Base-by-base conservation (phyloP, 2,797 vertebrate species). In the Sphenopsis melanotis region DNA sequence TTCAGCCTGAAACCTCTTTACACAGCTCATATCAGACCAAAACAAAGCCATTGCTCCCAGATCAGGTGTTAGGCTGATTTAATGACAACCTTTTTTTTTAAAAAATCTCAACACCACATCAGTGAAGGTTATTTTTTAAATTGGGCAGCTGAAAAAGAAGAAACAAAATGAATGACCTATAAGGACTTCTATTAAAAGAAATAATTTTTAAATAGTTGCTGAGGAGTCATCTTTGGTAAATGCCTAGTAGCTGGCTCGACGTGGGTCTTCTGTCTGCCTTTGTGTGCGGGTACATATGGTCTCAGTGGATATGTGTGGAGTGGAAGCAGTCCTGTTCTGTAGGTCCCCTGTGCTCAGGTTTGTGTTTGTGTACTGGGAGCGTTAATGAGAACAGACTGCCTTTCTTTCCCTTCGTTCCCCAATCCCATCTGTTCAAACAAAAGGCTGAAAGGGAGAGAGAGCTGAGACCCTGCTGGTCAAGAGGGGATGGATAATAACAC, bases 341-440 rank as follows among this genome's bases (percentile, higher is more conserved):
- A 92, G 87, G 97, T 98, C 98, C 97, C 98, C 71, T 86, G 96
- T 97, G 97, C 97, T 97, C 97, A 97, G 97, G 97, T 97, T 97
- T 98, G 96, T 98, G 96, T 98, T 98, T 98, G 97, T 98, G 97
- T 98, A 97, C 94, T 96, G 97, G 97, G 97, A 98, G 97, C 97
- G 96, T 98, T 98, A 98, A 98, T 98, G 98, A 98, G 98, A 97
- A 98, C 98, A 98, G 98, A 98, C 98, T 98, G 97, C 97, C 96
- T 98, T 98, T 98, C 97, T 98, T 98, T 96, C 97, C 96, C 96
- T 94, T 81, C 87, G 63, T 97, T 98, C 96, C 96, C 97, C 97
- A 97, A 96, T 96, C 98, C 98, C 98, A 98, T 98, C 98, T 98
- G 98, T 98, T 98, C 98, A 98, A 98, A 98, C 98, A 98, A 98